These are phyloP conservation scores for Eulimnadia texana DNA, from an alignment of 1,140 invertebrate species.

Conservation along the genomic window DNA sequence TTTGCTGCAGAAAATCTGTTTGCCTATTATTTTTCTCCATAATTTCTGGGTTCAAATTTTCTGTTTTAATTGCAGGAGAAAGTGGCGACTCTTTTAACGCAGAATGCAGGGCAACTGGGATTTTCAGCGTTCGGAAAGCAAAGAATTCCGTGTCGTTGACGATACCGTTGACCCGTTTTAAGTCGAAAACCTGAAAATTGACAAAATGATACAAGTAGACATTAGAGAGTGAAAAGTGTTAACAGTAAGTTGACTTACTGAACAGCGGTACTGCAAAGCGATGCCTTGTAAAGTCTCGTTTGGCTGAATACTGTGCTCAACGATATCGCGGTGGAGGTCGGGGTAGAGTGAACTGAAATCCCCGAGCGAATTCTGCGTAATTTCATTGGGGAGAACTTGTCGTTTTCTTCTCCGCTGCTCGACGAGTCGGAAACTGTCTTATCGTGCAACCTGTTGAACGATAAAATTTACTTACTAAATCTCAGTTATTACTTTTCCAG, in stretches of 20 bases:
- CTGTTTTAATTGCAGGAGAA: not conserved
- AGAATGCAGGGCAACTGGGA: constrained; percentile 11
- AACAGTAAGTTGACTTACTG: not conserved
- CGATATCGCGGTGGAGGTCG: constrained; percentile 1
- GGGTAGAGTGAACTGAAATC: not conserved
- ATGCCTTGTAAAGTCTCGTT: constrained; percentile 10
- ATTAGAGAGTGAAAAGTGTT: not conserved
- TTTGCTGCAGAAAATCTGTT: constrained; percentile 7
- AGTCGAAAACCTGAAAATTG: constrained; percentile 10
- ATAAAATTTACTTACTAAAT: too few species aligned
- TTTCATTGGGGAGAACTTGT: not conserved
- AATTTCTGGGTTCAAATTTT: not conserved
- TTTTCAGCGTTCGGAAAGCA: constrained; percentile 2
- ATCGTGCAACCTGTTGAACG: not conserved
- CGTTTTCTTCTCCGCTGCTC: not conserved
- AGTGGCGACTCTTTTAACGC: constrained; percentile 1
- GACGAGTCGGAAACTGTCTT: too few species aligned
- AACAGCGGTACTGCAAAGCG: constrained; percentile 5
- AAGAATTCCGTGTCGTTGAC: constrained; percentile 13
- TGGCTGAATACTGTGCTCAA: constrained; percentile 9
- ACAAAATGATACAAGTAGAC: not conserved
- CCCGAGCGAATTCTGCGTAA: not conserved
- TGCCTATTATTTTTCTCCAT: too few species aligned
- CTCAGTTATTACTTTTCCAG: too few species aligned
- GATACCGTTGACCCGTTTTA: constrained; percentile 10